These are phyloP conservation scores for Cliona cf. orientalis DNA, from an alignment of 37 sponge, comb jelly and placozoan species.

Conservation along the genomic window DNA sequence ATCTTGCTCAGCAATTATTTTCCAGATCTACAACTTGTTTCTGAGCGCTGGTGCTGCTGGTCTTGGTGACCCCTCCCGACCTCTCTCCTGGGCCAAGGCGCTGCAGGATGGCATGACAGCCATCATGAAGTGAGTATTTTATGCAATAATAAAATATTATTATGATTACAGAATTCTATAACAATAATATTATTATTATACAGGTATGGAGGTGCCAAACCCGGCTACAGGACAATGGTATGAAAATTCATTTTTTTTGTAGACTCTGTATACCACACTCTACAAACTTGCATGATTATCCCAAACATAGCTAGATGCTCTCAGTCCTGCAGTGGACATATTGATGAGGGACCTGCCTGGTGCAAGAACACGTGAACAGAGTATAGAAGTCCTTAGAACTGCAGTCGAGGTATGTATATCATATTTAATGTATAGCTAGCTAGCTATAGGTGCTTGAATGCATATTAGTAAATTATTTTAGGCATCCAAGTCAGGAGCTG, in stretches of 20 bases:
- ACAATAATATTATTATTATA: not conserved
- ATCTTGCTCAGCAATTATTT: too few species aligned
- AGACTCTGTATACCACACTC: too few species aligned
- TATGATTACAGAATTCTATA: not conserved
- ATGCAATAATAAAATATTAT: not conserved
- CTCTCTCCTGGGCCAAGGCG: slow-evolving; percentile 57
- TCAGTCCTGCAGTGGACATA: slow-evolving; percentile 43
- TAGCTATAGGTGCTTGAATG: too few species aligned
- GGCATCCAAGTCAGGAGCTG: slow-evolving; percentile 71
- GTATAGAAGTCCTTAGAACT: slow-evolving; percentile 12
- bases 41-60: slow-evolving; percentile 53
- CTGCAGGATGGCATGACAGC: slow-evolving; percentile 56
- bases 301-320: slow-evolving; percentile 49
- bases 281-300: not conserved
- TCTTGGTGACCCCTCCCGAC: slow-evolving; percentile 1
- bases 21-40: slow-evolving; percentile 72
- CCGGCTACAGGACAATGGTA: slow-evolving; percentile 87
- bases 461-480: too few species aligned
- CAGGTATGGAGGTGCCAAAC: slow-evolving; percentile 82
- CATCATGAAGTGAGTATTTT: slow-evolving; percentile 43
- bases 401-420: too few species aligned
- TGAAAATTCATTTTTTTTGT: not conserved
- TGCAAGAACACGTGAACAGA: not conserved
- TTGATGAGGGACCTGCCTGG: slow-evolving; percentile 15
- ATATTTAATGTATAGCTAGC: too few species aligned